Evolutionary conservation across 2,888 invertebrate species (phyloP), one percentile per base, ranked within the genome.

Genomic region (Diarsia dahlii): DNA sequence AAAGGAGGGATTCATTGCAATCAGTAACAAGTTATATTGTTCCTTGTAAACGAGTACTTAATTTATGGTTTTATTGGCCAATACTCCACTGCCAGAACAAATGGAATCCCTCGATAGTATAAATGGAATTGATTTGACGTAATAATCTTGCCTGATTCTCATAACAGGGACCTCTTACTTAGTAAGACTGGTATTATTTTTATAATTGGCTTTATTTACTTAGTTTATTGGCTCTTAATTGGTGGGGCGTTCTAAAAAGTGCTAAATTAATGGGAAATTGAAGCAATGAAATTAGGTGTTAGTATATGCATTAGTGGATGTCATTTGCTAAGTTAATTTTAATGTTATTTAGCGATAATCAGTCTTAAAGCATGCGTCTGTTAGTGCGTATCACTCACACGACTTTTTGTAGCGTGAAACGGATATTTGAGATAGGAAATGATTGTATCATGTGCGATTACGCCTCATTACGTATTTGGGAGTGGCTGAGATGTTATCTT

Each of bases 201-300:
- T 73, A 80, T 82, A 85, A 90, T 91, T 91, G 89, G 91, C 90
- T 91, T 90, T 87, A 89, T 87, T 89, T 87, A 90, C 85, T 90
- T 90, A 89, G 88, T 91, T 90, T 88, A 88, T 81, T 62, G 66
- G 85, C 79, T 82, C 87, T 82, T 86, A 52, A 74, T 77, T 81
- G 50, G 64, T 87, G 60, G 66, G 76, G 81, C 71, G 81, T 80
- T 82, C 78, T 74, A 71, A 86, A 60, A 91, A 92, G 91, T 92
- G 92, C 91, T 93, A 90, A 90, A 87, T 90, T 88, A 88, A 80
- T 84, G 85, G 80, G 89, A 90, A 93, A 91, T 89, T 80, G 88
- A 93, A 94, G 93, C 93, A 94, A 93, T 93, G 87, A 92, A 93
- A 88, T 90, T 93, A 92, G 92, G 91, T 82, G 81, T 90, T 90